Evolutionary conservation across 2,888 invertebrate species (phyloP), one percentile per base, ranked within the genome.

Genomic region (Orthosia gothica): DNA sequence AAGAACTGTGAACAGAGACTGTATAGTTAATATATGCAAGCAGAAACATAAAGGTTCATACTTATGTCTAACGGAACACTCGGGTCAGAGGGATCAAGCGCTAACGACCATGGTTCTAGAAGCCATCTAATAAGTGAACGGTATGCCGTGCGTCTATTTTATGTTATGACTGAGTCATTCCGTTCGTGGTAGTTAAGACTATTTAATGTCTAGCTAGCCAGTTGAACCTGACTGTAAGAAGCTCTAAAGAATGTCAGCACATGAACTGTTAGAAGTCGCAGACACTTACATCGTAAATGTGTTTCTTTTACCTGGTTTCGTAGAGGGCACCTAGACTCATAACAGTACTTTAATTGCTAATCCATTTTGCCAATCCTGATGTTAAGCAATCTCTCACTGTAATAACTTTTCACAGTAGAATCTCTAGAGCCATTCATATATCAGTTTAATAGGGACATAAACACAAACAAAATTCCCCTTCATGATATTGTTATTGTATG

Each of bases 51-150:
- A 73, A 76, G 62, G 73, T 76, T 84, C 70, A 67, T 74, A 64
- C 55, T 84, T 79, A 63, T 69, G 61, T 69, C 70, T 81, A 82
- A 84, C 81, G 84, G 81, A 65, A 84, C 65, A 61, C 74, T 63
- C 59, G 47, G 81, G 81, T 84, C 85, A 82, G n/a, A 81, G 71
- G 84, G 81, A 82, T 82, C 81, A 82, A 81, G 23, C 68, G 65
- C 76, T 81, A 84, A 81, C 82, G 81, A 82, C 68, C 59, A 59
- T 45, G 68, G 57, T 84, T 75, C 80, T 70, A 52, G 65, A 45
- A 75, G 74, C 55, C 81, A 65, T 69, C 81, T 81, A 69, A 81
- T 73, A 80, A 69, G 68, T 75, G 76, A 71, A 66, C 70, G 76
- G 75, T 74, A 83, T 79, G 70, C 76, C 65, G 20, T 71, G 57